Evolutionary conservation across 2,113 vertebrate genomes (phyloP).

Genomic region (Carassius gibelio): DNA sequence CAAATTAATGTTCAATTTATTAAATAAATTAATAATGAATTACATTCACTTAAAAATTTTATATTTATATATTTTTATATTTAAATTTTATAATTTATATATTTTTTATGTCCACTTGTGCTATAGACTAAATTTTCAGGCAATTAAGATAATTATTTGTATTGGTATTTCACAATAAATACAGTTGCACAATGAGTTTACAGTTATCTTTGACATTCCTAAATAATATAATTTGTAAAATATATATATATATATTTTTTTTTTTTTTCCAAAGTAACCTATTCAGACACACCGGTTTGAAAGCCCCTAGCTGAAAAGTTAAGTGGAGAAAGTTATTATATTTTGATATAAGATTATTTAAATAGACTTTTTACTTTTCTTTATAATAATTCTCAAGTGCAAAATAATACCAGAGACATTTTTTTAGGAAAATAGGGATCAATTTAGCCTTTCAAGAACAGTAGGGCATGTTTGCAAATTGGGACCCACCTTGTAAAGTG

Average conservation of each 20-base stretch:
- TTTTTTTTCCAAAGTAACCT: too few species aligned
- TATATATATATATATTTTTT: not conserved
- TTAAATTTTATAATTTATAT: too few species aligned
- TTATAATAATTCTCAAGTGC: not conserved
- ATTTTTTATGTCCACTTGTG: not conserved
- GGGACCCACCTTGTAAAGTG: conserved; percentile 87
- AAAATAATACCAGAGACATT: not conserved
- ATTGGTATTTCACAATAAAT: not conserved
- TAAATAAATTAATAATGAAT: not conserved
- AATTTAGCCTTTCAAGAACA: not conserved
- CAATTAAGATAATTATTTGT: not conserved
- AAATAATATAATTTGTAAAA: not conserved
- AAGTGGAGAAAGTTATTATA: too few species aligned
- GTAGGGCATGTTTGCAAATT: not conserved
- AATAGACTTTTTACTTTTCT: not conserved
- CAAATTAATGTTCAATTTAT: too few species aligned
- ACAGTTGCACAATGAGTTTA: too few species aligned
- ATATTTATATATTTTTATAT: too few species aligned
- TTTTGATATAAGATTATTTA: too few species aligned
- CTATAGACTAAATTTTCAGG: too few species aligned
- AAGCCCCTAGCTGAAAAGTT: too few species aligned
- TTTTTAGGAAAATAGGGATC: not conserved
- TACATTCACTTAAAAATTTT: not conserved
- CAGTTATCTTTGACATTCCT: not conserved
- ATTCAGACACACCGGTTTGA: not conserved